Evolutionary conservation across 2,797 vertebrate genomes (phyloP), one percentile per base, ranked within the genome.

Genomic region (Oreochromis mossambicus): DNA sequence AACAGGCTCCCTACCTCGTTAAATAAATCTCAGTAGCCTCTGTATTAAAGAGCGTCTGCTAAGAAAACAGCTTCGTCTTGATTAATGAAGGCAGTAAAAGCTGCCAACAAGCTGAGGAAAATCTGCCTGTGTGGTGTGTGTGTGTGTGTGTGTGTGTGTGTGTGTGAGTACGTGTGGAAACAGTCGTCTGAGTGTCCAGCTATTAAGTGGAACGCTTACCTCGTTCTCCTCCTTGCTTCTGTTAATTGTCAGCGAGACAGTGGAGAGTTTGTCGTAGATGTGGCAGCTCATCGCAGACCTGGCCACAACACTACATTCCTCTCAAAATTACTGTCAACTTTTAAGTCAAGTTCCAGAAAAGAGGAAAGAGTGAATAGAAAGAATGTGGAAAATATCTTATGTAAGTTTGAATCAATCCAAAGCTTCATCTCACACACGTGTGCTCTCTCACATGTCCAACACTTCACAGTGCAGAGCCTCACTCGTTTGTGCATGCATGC

Each of bases 321-420:
- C 48, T 76, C 26, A 78, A 80, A 85, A 79, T 86, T 76, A 85
- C 81, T 90, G 87, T 61, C n/a, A 29, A 13, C 46, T 52, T 75
- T 54, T 36, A 88, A 91, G 78, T 81, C 51, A 10, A 70, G 79
- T 55, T 91, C 79, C 81, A 87, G 61, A 14, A 55, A 26, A 29
- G 56, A 54, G 83, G 68, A 54, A 38, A 54, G 34, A 84, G 80
- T 76, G 79, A 83, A 73, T 43, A 15, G 83, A 93, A 93, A 93
- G 93, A 92, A 95, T 94, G 92, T 78, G 66, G 26, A 46, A 75
- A 46, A 51, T 73, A 56, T 26, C 66, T 70, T 70, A 70, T 70
- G 21, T 46, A 70, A 70, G 66, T 43, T 70, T 6, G 14, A 43
- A 70, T 46, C 38, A 15, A 6, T 70, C 21, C 66, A 43, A 43